A percentile compares a stretch with the other conserved stretches of the same genome.
These are phyloP conservation scores for Meiosimyza decipiens DNA, from an alignment of 2,888 invertebrate genomes.

Conservation along the genomic window DNA sequence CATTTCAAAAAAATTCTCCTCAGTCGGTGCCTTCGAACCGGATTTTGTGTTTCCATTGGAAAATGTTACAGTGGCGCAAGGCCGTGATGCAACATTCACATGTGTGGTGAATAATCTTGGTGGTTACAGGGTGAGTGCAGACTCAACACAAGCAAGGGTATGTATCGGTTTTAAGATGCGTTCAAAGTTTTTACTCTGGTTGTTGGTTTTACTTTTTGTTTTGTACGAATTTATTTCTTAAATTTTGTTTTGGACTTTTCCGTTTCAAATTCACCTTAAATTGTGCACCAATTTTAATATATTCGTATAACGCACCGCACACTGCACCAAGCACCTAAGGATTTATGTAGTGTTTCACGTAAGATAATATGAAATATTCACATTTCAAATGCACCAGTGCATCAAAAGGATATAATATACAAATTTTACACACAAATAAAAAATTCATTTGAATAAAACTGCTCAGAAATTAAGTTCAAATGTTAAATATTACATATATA, in stretches of 20 bases:
- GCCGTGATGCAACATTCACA: slow-evolving; percentile 81
- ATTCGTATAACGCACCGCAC: slow-evolving; percentile 13
- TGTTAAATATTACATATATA: no score
- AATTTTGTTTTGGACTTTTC: slow-evolving; percentile 8
- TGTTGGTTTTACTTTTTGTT: slow-evolving; percentile 38
- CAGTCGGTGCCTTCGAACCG: slow-evolving; percentile 77
- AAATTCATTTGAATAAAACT: no score
- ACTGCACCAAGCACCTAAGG: slow-evolving; percentile 15
- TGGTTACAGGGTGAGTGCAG: slow-evolving; percentile 89
- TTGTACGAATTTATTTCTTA: slow-evolving; percentile 9
- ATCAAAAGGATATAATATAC: no score
- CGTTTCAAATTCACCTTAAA: slow-evolving; percentile 32
- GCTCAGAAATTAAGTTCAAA: no score
- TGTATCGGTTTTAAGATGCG: slow-evolving; percentile 72
- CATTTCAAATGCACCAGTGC: no score
- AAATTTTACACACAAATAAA: no score
- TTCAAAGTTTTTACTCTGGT: slow-evolving; percentile 32
- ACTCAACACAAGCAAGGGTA: slow-evolving; percentile 84
- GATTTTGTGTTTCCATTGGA: slow-evolving; percentile 80
- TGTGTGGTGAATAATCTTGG: slow-evolving; percentile 83
- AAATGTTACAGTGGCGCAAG: slow-evolving; percentile 82
- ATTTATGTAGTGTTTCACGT: slow-evolving; percentile 1
- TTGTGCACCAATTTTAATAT: slow-evolving; percentile 25
- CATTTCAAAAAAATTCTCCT: slow-evolving; percentile 63
- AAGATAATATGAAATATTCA: background rate